Evolutionary conservation across 2,797 vertebrate genomes (phyloP), one percentile per base, ranked within the genome.

Genomic region (Hozukius guyotensis): DNA sequence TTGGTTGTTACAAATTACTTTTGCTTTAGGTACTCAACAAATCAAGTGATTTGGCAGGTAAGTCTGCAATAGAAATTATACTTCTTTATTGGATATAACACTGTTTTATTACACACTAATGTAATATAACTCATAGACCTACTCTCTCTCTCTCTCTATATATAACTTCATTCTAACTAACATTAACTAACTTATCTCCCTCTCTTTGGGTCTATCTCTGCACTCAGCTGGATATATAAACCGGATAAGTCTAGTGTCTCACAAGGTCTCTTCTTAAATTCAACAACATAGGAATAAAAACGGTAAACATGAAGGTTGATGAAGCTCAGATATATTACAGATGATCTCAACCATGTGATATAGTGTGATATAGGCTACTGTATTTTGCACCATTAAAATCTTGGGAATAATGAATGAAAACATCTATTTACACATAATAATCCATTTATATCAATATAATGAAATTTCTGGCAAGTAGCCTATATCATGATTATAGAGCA

Each of bases 361-460:
- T 16, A 46, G 14, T 46, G 42, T 46, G 42, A 46, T 18, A 46
- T 46, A 46, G 42, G 42, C 42, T 46, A 16, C 14, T 46, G 14
- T 16, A 46, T 46, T 46, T 46, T 46, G 42, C 14, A 46, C 42
- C 14, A 18, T 16, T 46, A 16, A 46, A 46, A 0, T 0, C 42
- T 46, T 46, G 14, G 42, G 42, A 32, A 2, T 32, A 32, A 32
- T 32, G 32, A 18, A 7, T 7, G 14, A 42, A 42, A 42, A 42
- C 0, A 42, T 3, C 38, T 0, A 42, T 16, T 38, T 42, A 5
- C 14, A 16, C 38, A 42, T 16, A 42, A 14, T 0, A 42, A 42
- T 16, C 38, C 38, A 42, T 16, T 42, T 42, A 42, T 16, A 42
- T 42, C 2, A 42, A 16, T 16, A 6, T 42, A 42, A 42, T 42